These are phyloP conservation scores for Silvanus unidentatus DNA, from an alignment of 2,888 invertebrate genomes.

Conservation along the genomic window DNA sequence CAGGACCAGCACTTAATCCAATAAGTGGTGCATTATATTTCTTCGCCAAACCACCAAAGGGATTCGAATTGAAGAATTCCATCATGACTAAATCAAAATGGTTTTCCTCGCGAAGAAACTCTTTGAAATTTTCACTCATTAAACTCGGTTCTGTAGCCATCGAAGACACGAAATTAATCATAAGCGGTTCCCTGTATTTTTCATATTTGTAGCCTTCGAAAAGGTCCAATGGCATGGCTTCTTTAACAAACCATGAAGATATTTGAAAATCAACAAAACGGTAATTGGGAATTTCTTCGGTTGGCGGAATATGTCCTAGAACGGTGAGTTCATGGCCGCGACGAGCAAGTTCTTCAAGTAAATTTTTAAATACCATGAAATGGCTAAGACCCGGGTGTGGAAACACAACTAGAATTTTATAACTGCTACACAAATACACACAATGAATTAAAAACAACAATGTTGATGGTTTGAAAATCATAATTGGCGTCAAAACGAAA, in stretches of 20 bases:
- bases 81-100: conserved; percentile 63
- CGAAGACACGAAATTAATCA: conserved; percentile 8
- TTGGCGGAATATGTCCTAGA: conserved; percentile 58
- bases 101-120: conserved; percentile 44
- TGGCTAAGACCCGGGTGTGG: conserved; percentile 67
- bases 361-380: conserved; percentile 57
- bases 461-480: too few relatives aligned
- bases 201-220: conserved; percentile 6
- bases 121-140: conserved; percentile 33
- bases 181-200: conserved; percentile 10
- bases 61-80: conserved; percentile 66
- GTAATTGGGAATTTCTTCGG: conserved; percentile 50
- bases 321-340: conserved; percentile 65
- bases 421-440: too few relatives aligned
- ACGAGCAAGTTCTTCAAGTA: conserved; percentile 54
- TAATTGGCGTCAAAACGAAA: too few relatives aligned
- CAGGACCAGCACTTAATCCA: conserved; percentile 49
- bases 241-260: neutral
- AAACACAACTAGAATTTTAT: conserved; percentile 59
- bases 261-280: conserved; percentile 49
- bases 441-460: too few relatives aligned
- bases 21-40: conserved; percentile 51
- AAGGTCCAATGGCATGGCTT: neutral
- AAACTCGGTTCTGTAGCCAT: conserved; percentile 15
- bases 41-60: conserved; percentile 60